Evolutionary conservation across 2,888 invertebrate genomes (phyloP).

Genomic region (Dicyrtoma fusca): DNA sequence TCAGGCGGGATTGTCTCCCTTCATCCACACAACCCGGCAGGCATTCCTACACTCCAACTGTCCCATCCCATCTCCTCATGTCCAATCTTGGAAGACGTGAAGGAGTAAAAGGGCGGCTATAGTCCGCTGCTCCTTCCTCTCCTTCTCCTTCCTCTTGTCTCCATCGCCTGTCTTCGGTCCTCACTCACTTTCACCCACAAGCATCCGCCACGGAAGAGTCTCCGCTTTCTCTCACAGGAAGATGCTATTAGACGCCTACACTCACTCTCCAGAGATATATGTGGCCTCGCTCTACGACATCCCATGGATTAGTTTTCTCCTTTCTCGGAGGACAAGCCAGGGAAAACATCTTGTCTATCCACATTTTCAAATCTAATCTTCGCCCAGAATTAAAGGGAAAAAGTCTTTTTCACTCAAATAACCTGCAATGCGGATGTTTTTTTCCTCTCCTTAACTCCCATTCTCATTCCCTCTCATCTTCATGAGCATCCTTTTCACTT

Average conservation of each 20-base stretch:
- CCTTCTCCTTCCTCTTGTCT: background rate
- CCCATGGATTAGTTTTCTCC: no score
- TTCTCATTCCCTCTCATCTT: constrained; percentile 6
- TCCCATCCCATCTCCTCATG: constrained; percentile 1
- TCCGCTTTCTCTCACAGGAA: no score
- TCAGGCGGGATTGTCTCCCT: background rate
- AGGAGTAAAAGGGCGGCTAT: background rate
- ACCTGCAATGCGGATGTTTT: constrained; percentile 41
- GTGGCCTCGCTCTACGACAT: no score
- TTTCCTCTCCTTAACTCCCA: constrained; percentile 9
- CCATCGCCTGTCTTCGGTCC: background rate
- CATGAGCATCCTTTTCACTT: background rate
- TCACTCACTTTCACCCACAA: constrained; percentile 1
- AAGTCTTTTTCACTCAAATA: constrained; percentile 4
- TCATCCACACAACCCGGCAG: background rate
- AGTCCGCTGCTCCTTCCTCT: background rate
- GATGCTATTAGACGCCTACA: no score
- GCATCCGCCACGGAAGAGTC: background rate
- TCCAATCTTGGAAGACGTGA: no score
- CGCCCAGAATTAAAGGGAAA: background rate
- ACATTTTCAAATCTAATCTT: no score
- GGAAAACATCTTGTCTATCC: no score
- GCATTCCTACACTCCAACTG: background rate
- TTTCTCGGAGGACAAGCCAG: no score
- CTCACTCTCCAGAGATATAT: no score